phyloP scores from a whole-genome alignment of 92 coral and sea anemone species.

The Heteractis magnifica region DNA sequence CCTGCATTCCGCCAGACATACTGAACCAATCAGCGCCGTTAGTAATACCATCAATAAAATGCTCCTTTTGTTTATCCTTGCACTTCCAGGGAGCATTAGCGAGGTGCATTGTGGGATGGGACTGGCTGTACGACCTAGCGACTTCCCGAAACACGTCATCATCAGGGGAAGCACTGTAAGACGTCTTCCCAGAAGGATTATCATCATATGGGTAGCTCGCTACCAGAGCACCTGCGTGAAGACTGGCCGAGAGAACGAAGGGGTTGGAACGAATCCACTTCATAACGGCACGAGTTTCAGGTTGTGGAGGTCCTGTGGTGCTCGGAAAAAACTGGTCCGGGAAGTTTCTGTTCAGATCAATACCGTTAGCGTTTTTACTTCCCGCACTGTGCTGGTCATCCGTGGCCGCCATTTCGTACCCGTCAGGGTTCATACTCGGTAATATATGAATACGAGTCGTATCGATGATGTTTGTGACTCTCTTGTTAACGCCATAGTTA shows the following conservation, averaged over 20 bases:
- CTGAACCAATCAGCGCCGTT: conserved; percentile 97
- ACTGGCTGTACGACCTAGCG: conserved; percentile 83
- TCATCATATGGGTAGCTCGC: conserved; percentile 96
- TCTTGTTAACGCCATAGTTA: conserved; percentile 65
- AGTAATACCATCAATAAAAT: conserved; percentile 95
- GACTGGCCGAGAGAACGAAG: conserved; percentile 93
- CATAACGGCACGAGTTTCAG: conserved; percentile 81
- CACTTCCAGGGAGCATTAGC: conserved; percentile 98
- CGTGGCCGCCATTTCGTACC: conserved; percentile 90
- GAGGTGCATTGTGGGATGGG: conserved; percentile 95
- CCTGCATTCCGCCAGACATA: conserved; percentile 98
- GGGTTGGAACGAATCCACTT: conserved; percentile 85
- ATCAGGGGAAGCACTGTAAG: conserved; percentile 98
- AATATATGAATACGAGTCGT: conserved; percentile 82
- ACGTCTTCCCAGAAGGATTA: conserved; percentile 92
- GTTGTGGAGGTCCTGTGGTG: conserved; percentile 83
- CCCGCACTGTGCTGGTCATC: conserved; percentile 49
- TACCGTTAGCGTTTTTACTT: conserved; percentile 77
- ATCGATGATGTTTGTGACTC: conserved; percentile 68
- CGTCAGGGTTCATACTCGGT: conserved; percentile 98
- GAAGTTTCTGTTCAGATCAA: conserved; percentile 92
- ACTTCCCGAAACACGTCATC: conserved; percentile 94
- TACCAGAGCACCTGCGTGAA: conserved; percentile 96
- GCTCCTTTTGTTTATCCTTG: conserved; percentile 79
- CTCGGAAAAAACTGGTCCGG: conserved; percentile 99